These are phyloP conservation scores for Ceratotherium simum DNA, from an alignment of 2,113 vertebrate genomes.

Conservation along the genomic window DNA sequence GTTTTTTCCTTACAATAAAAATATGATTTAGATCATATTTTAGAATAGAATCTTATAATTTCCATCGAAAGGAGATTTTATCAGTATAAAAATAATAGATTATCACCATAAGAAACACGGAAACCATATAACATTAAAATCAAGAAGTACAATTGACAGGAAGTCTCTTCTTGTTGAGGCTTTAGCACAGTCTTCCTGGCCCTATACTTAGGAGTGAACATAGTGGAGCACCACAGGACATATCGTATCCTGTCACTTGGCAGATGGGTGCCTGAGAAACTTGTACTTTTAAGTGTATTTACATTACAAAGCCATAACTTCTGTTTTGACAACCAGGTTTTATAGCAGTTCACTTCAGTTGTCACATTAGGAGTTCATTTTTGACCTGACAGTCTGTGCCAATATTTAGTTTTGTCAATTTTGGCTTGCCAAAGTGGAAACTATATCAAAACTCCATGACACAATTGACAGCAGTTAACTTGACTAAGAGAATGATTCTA, in stretches of 20 bases:
- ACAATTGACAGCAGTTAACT: background rate
- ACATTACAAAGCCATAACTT: conserved; percentile 18
- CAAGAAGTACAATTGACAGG: background rate
- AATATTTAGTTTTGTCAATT: conserved; percentile 62
- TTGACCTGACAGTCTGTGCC: background rate
- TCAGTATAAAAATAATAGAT: background rate
- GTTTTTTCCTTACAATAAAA: background rate
- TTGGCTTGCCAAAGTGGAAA: conserved; percentile 34
- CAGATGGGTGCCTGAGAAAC: background rate
- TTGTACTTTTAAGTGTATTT: background rate
- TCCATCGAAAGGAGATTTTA: background rate
- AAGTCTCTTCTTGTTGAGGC: background rate
- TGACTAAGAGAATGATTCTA: background rate
- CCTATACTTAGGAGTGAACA: background rate
- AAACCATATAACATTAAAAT: background rate
- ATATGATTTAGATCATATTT: background rate
- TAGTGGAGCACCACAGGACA: background rate
- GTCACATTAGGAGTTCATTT: conserved; percentile 25
- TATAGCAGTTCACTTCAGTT: background rate
- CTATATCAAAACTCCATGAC: background rate
- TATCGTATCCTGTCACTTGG: background rate
- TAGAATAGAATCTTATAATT: conserved; percentile 1
- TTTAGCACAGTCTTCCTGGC: background rate
- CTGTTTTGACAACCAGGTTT: conserved; percentile 43
- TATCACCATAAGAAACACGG: background rate